These are phyloP conservation scores for Heliconius himera DNA, from an alignment of 1,140 invertebrate species.

Conservation along the genomic window DNA sequence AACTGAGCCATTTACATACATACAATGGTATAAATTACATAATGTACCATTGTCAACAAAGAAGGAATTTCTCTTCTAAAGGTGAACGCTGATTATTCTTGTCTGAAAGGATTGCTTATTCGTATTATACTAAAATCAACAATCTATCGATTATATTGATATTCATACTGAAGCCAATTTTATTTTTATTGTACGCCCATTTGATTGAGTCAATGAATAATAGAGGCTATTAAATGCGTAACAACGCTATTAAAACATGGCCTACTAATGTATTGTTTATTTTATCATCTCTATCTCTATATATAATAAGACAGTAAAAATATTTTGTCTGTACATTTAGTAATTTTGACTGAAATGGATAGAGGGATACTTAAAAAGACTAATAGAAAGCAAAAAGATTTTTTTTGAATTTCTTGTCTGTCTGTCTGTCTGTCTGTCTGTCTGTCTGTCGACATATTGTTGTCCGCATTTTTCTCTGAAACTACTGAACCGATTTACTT, in stretches of 20 bases:
- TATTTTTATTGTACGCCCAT: background rate
- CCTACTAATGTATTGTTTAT: background rate
- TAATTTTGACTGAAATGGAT: too few relatives aligned
- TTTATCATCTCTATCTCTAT: too few relatives aligned
- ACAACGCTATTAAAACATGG: background rate
- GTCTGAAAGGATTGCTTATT: conserved; percentile 49
- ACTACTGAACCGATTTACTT: too few relatives aligned
- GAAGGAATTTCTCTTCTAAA: conserved; percentile 61
- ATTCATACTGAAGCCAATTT: background rate
- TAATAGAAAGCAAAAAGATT: too few relatives aligned
- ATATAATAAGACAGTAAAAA: too few relatives aligned
- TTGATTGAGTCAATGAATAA: background rate
- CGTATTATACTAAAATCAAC: conserved; percentile 35
- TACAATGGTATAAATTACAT: conserved; percentile 62
- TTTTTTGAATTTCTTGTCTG: too few relatives aligned
- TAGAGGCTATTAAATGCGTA: background rate
- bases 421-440: too few relatives aligned
- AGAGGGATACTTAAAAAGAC: too few relatives aligned
- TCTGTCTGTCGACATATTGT: too few relatives aligned
- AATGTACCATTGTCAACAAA: conserved; percentile 59
- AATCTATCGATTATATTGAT: conserved; percentile 30
- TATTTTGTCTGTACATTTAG: too few relatives aligned
- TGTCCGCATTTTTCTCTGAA: too few relatives aligned
- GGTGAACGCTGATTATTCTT: conserved; percentile 51
- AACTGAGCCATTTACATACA: conserved; percentile 44